Percentiles rank a stretch among this genome's conserved stretches.
Evolutionary conservation across 2,113 vertebrate species (phyloP).

Genomic region (Lethenteron camtschaticum): DNA sequence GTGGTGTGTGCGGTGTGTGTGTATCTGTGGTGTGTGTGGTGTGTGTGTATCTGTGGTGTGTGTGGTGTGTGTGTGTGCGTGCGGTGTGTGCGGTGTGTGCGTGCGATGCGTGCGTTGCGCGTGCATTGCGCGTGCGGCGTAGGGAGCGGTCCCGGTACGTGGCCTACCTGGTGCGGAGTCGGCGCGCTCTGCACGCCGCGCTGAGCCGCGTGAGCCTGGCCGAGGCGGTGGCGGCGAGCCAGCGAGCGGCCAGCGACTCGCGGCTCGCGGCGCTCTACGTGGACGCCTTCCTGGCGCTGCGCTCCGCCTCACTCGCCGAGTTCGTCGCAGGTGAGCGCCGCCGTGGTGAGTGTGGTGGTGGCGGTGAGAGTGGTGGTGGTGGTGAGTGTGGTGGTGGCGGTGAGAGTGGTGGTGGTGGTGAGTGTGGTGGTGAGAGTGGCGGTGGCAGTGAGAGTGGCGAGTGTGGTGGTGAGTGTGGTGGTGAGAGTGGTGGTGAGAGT

Average conservation of each 20-base stretch:
- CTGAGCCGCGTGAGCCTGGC: background rate
- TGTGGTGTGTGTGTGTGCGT: background rate
- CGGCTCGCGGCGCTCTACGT: background rate
- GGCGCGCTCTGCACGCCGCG: background rate
- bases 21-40: too few species aligned
- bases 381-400: background rate
- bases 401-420: background rate
- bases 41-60: too few species aligned
- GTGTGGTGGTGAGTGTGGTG: background rate
- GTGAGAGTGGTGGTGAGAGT: background rate
- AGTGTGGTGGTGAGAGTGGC: background rate
- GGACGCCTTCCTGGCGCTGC: background rate
- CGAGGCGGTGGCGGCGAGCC: background rate
- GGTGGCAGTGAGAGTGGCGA: background rate
- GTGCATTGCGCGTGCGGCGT: background rate
- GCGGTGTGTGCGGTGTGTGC: too few species aligned
- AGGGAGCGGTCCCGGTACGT: background rate
- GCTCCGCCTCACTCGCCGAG: background rate
- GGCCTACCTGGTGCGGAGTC: background rate
- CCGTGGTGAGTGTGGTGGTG: background rate
- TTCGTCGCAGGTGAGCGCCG: background rate
- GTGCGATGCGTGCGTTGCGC: background rate
- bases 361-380: too few species aligned
- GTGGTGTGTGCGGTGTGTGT: too few species aligned
- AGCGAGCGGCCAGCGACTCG: background rate